Conservation (phyloP, 2,797 vertebrate genomes). For the Artibeus jamaicensis region DNA sequence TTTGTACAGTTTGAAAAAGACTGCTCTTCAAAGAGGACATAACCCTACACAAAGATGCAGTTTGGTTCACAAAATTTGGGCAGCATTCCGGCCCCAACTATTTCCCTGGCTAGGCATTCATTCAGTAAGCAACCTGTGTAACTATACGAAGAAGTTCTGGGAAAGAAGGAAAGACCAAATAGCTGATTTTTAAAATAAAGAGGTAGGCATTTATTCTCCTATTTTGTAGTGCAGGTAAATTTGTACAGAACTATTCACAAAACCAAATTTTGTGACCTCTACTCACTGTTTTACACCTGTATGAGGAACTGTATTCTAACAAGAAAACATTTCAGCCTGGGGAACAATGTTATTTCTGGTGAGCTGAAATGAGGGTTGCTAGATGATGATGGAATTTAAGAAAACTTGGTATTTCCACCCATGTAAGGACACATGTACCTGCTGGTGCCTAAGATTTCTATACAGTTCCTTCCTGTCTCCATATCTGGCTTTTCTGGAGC, state of each 20-base stretch:
- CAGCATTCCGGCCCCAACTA: background rate
- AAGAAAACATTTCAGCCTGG: background rate
- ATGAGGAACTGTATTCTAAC: background rate
- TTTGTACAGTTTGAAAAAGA: constrained; percentile 2
- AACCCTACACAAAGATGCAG: background rate
- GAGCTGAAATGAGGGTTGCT: background rate
- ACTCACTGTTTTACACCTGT: background rate
- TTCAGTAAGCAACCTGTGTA: background rate
- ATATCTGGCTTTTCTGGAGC: background rate
- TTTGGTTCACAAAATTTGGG: background rate
- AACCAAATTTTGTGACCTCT: background rate
- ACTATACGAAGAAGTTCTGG: background rate
- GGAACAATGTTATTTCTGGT: background rate
- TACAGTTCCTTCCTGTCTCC: background rate
- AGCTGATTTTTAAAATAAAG: background rate
- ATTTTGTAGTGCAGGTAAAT: background rate
- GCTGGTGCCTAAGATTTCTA: background rate
- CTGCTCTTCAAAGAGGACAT: background rate
- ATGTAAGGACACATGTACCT: background rate
- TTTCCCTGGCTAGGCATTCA: background rate
- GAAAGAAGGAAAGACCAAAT: background rate
- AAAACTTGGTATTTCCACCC: background rate
- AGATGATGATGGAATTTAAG: background rate
- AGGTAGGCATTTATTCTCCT: background rate
- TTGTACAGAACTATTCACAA: background rate